These are phyloP conservation scores for Plebejus anna DNA, from an alignment of 2,888 invertebrate genomes.

Conservation along the genomic window DNA sequence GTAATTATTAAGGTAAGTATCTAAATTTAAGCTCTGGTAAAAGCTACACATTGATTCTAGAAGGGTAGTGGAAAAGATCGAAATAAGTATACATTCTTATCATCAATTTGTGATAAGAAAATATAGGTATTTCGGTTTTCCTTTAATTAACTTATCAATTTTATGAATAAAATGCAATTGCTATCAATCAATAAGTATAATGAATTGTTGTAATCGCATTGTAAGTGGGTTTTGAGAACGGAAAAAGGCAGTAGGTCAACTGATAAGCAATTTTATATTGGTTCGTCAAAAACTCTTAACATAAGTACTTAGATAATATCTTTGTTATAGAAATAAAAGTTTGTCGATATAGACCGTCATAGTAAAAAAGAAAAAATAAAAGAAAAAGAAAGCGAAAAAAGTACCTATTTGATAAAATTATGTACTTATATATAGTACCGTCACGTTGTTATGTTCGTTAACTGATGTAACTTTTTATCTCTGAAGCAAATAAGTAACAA, in stretches of 20 bases:
- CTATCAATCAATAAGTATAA: neutral
- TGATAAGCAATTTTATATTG: neutral
- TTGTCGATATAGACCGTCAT: no score
- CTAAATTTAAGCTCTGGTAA: no score
- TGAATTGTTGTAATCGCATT: neutral
- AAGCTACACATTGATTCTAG: neutral
- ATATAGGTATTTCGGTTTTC: neutral
- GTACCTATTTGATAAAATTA: no score
- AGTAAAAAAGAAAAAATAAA: no score
- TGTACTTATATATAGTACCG: no score
- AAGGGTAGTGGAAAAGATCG: neutral
- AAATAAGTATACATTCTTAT: neutral
- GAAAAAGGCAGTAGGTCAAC: neutral
- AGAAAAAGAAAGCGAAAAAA: no score
- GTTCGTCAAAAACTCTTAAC: neutral
- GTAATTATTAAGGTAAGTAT: no score
- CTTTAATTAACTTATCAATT: neutral
- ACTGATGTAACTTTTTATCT: neutral
- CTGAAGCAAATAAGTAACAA: neutral
- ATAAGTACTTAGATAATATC: no score
- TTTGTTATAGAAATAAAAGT: no score
- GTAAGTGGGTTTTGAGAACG: conserved; percentile 17
- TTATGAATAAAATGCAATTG: neutral
- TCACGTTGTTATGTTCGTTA: neutral
- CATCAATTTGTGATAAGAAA: neutral